A percentile compares a stretch with the other conserved stretches of the same genome.
phyloP scores from a whole-genome alignment of 2,888 invertebrate genomes.

The Zonitis immaculata region DNA sequence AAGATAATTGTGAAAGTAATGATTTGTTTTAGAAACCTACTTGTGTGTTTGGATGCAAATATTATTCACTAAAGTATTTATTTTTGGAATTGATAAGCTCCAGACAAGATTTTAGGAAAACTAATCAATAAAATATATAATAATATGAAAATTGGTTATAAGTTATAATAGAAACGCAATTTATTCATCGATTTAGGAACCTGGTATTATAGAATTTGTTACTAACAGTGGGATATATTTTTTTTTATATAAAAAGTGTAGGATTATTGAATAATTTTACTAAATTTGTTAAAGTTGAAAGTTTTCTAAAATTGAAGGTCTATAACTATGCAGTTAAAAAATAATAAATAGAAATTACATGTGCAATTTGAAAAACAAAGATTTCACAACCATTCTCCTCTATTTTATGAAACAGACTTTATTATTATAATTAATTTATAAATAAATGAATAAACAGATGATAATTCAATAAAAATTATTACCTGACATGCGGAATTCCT shows the following conservation, averaged over 20 bases:
- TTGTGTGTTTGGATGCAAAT: background rate
- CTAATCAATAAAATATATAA: background rate
- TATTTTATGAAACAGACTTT: too few relatives aligned
- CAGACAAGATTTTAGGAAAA: too few relatives aligned
- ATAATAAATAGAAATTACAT: background rate
- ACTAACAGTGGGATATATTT: too few relatives aligned
- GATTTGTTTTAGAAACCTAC: conserved; percentile 1
- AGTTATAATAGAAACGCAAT: background rate
- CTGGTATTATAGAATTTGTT: too few relatives aligned
- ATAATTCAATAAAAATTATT: too few relatives aligned
- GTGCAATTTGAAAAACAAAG: background rate
- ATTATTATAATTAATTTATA: too few relatives aligned
- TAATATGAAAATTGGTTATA: too few relatives aligned
- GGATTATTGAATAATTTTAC: background rate
- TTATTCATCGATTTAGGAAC: background rate
- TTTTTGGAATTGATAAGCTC: too few relatives aligned
- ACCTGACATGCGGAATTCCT: conserved; percentile 95
- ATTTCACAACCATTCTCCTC: background rate
- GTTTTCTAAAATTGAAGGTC: background rate
- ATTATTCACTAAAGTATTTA: background rate
- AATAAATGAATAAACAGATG: too few relatives aligned
- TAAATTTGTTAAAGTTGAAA: background rate
- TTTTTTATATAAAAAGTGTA: too few relatives aligned
- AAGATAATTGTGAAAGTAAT: background rate
- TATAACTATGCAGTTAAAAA: too few relatives aligned